phyloP scores from a whole-genome alignment of 2,888 invertebrate species.

The Luperina nickerlii region DNA sequence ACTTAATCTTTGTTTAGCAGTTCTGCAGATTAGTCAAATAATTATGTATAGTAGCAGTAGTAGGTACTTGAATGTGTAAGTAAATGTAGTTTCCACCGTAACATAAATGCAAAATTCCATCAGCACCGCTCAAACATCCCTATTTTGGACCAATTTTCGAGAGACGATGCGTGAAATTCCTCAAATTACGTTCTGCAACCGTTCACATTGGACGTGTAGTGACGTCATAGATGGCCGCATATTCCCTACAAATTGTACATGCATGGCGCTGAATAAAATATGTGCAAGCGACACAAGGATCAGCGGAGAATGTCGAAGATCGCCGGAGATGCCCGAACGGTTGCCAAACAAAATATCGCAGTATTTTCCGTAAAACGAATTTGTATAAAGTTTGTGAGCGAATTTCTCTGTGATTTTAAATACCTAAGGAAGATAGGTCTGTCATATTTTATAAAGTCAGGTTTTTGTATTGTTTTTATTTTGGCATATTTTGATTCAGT shows the following conservation, averaged over 20 bases:
- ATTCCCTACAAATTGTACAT: conserved; percentile 47
- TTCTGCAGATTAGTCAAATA: background rate
- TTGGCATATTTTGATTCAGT: background rate
- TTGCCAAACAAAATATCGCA: conserved; percentile 12
- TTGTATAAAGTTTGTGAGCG: background rate
- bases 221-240: conserved; percentile 42
- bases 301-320: conserved; percentile 29
- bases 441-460: background rate
- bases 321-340: conserved; percentile 13
- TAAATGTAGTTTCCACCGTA: conserved; percentile 7
- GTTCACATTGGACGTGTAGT: conserved; percentile 29
- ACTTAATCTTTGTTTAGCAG: background rate
- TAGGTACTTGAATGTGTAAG: background rate
- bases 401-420: conserved; percentile 19
- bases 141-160: conserved; percentile 29
- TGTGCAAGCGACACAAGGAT: conserved; percentile 30
- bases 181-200: conserved; percentile 47
- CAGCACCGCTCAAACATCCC: conserved; percentile 6
- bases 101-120: conserved; percentile 1
- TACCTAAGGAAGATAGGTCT: background rate
- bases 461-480: background rate
- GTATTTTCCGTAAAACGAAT: conserved; percentile 17
- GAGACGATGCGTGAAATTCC: conserved; percentile 49
- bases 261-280: conserved; percentile 55
- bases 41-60: background rate